Percentiles rank a stretch among this genome's conserved stretches.
Conservation (phyloP, 2,797 vertebrate genomes). For the Rhinogobio ventralis region DNA sequence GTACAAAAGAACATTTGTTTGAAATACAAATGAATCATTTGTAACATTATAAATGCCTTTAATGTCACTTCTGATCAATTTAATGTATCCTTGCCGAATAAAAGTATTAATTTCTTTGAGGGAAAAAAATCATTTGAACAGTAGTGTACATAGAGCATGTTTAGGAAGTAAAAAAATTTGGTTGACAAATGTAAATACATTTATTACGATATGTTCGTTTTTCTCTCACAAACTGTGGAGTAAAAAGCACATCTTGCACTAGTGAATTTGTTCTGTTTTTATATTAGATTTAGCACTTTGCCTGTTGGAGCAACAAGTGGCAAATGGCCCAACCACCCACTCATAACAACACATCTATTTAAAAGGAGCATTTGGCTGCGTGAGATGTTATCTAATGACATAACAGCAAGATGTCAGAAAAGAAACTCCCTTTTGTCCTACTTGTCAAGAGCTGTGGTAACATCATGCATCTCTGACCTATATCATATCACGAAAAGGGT, state of each 20-base stretch:
- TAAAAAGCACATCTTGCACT: not conserved
- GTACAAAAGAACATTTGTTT: not conserved
- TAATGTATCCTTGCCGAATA: not conserved
- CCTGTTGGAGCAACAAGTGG: slow-evolving; percentile 6
- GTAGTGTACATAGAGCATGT: not conserved
- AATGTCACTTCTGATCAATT: not conserved
- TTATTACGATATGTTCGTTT: not conserved
- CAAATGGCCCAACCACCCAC: slow-evolving; percentile 10
- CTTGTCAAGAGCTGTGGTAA: not conserved
- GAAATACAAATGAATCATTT: not conserved
- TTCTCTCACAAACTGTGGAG: not conserved
- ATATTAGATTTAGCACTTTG: slow-evolving; percentile 12
- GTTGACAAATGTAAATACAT: not conserved
- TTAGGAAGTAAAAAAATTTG: not conserved
- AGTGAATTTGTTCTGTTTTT: not conserved
- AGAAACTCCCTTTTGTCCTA: slow-evolving; percentile 19
- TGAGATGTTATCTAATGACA: slow-evolving; percentile 4
- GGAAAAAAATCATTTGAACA: not conserved
- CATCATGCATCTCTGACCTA: not conserved
- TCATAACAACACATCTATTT: not conserved
- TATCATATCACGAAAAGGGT: not conserved
- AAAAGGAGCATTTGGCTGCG: not conserved
- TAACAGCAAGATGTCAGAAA: slow-evolving; percentile 16
- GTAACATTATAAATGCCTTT: not conserved
- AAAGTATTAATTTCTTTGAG: not conserved